Evolutionary conservation across 2,113 vertebrate species (phyloP), one percentile per base, ranked within the genome.

Genomic region (Spermophilus dauricus): DNA sequence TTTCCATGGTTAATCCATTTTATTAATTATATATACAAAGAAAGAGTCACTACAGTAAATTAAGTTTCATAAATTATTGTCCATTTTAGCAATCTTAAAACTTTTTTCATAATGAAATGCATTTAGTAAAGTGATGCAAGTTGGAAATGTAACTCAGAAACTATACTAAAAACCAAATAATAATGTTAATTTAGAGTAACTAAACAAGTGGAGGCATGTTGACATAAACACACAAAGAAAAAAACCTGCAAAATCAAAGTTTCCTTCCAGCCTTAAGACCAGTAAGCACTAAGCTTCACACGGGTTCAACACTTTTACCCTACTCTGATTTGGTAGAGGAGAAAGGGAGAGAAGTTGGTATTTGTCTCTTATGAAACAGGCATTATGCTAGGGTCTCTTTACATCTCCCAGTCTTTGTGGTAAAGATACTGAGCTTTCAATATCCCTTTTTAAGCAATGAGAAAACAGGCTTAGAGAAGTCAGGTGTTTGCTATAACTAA

Each of bases 11-110:
- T 45, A 85, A 65, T 86, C 73, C 87, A 53, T 70, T 42, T 56
- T 53, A 84, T 84, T 94, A 61, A 42, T 76, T 58, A 82, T 28
- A 58, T 81, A 83, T 90, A 61, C 82, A 81, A 37, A 11, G 48
- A 86, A 72, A 88, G 0, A 82, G 20, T 58, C 32, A 96, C 18
- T 63, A 77, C 0, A 85, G 53, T 92, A 89, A 90, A 82, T 77
- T 28, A 56, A 86, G 32, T 70, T 89, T 92, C 70, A 84, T n/a
- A 76, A 80, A 70, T 80, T 75, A 91, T 32, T 96, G n/a, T 77
- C 28, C 45, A 75, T n/a, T 95, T 87, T 12, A 69, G 30, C n/a
- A 92, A 20, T 58, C 56, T 58, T 85, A 80, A 85, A 89, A 42
- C 9, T 28, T 65, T 83, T 80, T 70, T 42, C 9, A 6, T n/a